Evolutionary conservation across 2,797 vertebrate species (phyloP), one percentile per base, ranked within the genome.

Genomic region (Tarsius wallacei): DNA sequence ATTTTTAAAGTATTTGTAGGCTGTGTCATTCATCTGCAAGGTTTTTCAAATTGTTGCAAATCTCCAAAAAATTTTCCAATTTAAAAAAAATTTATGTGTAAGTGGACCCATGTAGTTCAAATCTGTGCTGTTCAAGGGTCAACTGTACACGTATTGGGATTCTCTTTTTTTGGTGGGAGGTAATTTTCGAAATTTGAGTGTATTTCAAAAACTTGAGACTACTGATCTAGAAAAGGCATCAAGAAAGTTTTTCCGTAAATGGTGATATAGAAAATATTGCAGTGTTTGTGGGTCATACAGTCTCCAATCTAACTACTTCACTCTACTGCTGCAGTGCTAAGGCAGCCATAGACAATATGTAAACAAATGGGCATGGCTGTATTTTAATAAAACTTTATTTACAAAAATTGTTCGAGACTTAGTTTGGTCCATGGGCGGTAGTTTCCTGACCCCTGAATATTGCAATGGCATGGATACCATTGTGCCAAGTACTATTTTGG

Each of bases 371-470:
- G 1, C 15, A 85, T 82, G 14, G 7, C 15, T 68, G 13, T 88
- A 9, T 90, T 77, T 91, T 42, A 68, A 51, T 87, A 70, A 89
- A 78, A 95, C 7, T 93, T 80, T 74, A 85, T 66, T 71, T 59
- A 68, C 51, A 42, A 66, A 87, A 77, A 51, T 5, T 49, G 51
- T n/a, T 5, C 2, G 15, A 36, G 42, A 87, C 53, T 10, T 5
- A 2, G 66, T 74, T 47, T 97, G 57, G 16, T 28, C 19, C 15
- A 2, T 8, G 4, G n/a, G 16, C 14, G 13, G 0, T 36, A 28
- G 6, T 36, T 71, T 93, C 21, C 19, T 63, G 16, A 83, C 1
- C 14, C 9, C 16, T 68, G 51, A 64, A 49, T 90, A 49, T 36
- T 86, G 4, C 80, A 66, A 47, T 49, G 31, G 33, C 83, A 59